Evolutionary conservation across 1,140 invertebrate species (phyloP), one percentile per base, ranked within the genome.

Genomic region (Leguminivora glycinivorella): DNA sequence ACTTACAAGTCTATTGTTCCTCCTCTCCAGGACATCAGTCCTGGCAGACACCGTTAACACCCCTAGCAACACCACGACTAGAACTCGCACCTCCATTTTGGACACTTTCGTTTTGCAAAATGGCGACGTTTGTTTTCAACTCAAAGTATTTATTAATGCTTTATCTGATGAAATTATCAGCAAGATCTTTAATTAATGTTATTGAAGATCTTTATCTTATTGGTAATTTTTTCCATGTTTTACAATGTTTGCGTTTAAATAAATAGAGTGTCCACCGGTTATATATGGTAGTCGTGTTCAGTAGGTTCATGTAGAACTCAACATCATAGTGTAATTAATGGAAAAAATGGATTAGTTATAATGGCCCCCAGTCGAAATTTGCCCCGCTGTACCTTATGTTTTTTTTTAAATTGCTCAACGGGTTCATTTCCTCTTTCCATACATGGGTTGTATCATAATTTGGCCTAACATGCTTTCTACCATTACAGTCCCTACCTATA

Each of bases 1-100:
- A 52, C 47, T 52, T 52, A 52, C 47, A 22, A 52, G 19, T 52
- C 47, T 52, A 52, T 10, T 52, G 10, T 52, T 52, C 19, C 47
- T 52, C 1, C 1, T 22, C 17, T 52, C 47, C 19, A 1, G 7
- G 19, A 52, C 19, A 22, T 22, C 19, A 52, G 6, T 52, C 47
- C 10, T 5, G 9, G 47, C 47, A 52, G 14, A 52, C 9, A 22
- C 47, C 19, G 47, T 22, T 0, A 52, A 10, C 47, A 22, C 17
- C 47, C 1, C 19, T 6, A 9, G 6, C 7, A 52, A 22, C 19
- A 52, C 19, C 17, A 52, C 47, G 47, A 22, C 19, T 9, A 52
- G 17, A 52, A 52, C 47, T 52, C 19, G 17, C 17, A 7, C 14
- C 47, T 22, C 47, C 47, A 52, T 52, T 22, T 19, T 22, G 47